Evolutionary conservation across 2,888 invertebrate genomes (phyloP).

Genomic region (Drosophila formosana): DNA sequence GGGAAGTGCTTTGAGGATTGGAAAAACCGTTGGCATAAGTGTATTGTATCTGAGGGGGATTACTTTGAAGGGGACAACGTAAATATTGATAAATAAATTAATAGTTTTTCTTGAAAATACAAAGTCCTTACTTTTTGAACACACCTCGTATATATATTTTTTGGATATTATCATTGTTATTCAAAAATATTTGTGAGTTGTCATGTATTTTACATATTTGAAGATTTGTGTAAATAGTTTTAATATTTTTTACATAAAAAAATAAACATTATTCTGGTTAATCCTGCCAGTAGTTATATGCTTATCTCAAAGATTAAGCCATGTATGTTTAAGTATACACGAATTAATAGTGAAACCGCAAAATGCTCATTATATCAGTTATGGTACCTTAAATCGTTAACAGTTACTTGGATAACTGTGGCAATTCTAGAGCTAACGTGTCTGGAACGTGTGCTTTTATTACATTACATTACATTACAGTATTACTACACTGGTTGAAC

Average conservation of each 20-base stretch:
- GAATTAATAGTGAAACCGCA: slow-evolving; percentile 57
- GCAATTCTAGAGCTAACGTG: slow-evolving; percentile 51
- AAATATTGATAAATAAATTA: too few relatives aligned
- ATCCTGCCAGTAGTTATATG: slow-evolving; percentile 57
- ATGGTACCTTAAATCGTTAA: slow-evolving; percentile 54
- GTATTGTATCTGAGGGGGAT: too few relatives aligned
- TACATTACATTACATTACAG: too few relatives aligned
- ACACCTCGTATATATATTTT: neutral
- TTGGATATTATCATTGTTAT: slow-evolving; percentile 6
- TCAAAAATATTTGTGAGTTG: slow-evolving; percentile 6
- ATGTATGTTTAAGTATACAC: slow-evolving; percentile 43
- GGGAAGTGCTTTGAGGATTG: too few relatives aligned
- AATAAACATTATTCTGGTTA: slow-evolving; percentile 47
- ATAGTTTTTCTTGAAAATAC: too few relatives aligned
- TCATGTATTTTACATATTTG: slow-evolving; percentile 17
- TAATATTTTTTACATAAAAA: slow-evolving; percentile 4
- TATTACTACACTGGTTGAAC: slow-evolving; percentile 46
- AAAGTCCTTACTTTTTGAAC: too few relatives aligned
- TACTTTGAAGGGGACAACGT: too few relatives aligned
- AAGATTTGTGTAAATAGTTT: slow-evolving; percentile 1
- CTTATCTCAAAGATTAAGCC: slow-evolving; percentile 51
- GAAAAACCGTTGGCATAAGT: too few relatives aligned
- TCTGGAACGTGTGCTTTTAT: slow-evolving; percentile 42
- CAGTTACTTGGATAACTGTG: slow-evolving; percentile 58
- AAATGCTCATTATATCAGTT: slow-evolving; percentile 58